Evolutionary conservation across 2,113 vertebrate species (phyloP), one percentile per base, ranked within the genome.

Genomic region (Trinectes maculatus): DNA sequence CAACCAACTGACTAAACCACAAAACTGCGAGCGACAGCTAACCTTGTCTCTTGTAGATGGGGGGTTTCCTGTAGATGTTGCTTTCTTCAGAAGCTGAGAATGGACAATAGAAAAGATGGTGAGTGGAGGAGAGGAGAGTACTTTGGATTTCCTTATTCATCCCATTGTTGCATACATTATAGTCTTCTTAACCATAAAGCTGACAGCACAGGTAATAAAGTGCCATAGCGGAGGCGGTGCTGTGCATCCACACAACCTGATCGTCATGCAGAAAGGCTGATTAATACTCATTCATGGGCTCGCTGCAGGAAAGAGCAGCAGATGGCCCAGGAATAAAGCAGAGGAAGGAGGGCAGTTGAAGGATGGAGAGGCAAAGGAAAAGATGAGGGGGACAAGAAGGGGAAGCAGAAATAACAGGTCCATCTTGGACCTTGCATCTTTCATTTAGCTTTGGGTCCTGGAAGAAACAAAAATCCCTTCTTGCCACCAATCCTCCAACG

Each of bases 41-140:
- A 98, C 97, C 97, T 89, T 95, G 93, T 86, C 93, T 93, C 83
- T 97, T 98, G 90, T 98, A 98, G 94, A 97, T 96, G 80, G 97
- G 96, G 0, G 95, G 94, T 74, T 96, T 97, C 90, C 95, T 93
- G 92, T 98, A 98, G 92, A 98, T 96, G 92, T 96, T 98, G 78
- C 92, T 92, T 81, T 98, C 96, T 34, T 91, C 95, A 3, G 94
- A 94, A 75, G 94, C 94, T 96, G 89, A 60, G 77, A 56, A 87
- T 66, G 84, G 42, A 75, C 71, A 5, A 71, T 31, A 49, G 37
- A 21, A 16, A 7, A 10, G 26, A 16, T 2, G 19, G n/a, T 25
- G 8, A 29, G 19, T 5, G 39, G 40, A 56, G 10, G 16, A 55
- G 26, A 18, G 9, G 3, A 10, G 31, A 28, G 31, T 26, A 51